phyloP scores from a whole-genome alignment of 2,888 invertebrate genomes.

The Pseudococcus longispinus region DNA sequence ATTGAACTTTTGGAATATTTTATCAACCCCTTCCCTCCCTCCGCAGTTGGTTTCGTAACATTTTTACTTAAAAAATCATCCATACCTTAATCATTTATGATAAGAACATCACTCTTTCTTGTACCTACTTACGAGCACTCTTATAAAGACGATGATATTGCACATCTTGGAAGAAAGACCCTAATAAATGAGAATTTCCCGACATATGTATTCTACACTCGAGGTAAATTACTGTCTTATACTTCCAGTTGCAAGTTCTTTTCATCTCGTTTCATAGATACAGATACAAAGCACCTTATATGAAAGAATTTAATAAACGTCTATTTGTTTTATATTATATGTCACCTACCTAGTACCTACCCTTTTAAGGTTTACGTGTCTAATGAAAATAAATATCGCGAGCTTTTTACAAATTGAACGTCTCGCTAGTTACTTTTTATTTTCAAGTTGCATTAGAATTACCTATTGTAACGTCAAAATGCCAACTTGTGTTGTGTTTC shows the following conservation, averaged over 20 bases:
- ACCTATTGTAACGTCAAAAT: constrained; percentile 22
- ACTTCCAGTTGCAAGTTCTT: neutral
- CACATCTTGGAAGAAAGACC: neutral
- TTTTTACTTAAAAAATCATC: neutral
- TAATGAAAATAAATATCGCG: constrained; percentile 14
- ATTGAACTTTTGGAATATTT: too few relatives aligned
- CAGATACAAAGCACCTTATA: neutral
- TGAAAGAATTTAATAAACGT: constrained; percentile 8
- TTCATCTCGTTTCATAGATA: neutral
- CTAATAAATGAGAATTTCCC: neutral
- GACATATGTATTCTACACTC: neutral
- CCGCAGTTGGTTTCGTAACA: neutral
- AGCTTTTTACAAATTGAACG: constrained; percentile 28
- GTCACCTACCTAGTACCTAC: neutral
- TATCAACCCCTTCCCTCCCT: too few relatives aligned
- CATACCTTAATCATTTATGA: neutral
- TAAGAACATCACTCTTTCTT: neutral
- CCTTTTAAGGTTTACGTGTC: neutral
- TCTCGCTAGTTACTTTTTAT: neutral
- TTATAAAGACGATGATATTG: neutral
- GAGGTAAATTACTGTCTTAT: neutral
- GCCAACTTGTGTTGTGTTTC: neutral
- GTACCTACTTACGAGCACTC: neutral
- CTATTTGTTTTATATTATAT: neutral
- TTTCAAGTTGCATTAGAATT: neutral